phyloP scores from a whole-genome alignment of 1,140 invertebrate genomes.

The Olivierus martensii region DNA sequence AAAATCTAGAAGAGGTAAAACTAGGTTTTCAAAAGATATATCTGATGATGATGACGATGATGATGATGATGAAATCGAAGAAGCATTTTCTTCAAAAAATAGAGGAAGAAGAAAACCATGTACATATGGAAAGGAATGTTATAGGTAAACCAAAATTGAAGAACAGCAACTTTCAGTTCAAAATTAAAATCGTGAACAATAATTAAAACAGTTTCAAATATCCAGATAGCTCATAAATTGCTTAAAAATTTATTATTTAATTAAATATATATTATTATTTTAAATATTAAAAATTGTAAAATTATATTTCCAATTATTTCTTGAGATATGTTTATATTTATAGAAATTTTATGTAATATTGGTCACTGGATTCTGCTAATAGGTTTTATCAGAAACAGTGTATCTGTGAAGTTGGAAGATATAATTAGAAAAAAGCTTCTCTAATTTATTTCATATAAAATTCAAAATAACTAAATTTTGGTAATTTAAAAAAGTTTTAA shows the following conservation, averaged over 20 bases:
- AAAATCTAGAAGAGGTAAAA: constrained; percentile 5
- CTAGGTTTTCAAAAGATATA: constrained; percentile 8
- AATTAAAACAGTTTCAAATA: neutral
- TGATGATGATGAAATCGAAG: constrained; percentile 10
- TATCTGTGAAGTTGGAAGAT: too few species aligned
- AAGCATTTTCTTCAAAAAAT: constrained; percentile 2
- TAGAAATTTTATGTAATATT: too few species aligned
- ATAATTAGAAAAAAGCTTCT: too few species aligned
- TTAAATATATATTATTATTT: neutral
- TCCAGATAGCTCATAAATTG: neutral
- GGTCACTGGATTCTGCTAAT: too few species aligned
- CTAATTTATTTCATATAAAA: too few species aligned
- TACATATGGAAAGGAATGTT: constrained; percentile 12
- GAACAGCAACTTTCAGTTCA: neutral
- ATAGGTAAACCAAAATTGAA: constrained; percentile 5
- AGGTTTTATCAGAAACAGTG: too few species aligned
- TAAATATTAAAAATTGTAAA: neutral
- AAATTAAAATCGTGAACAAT: neutral
- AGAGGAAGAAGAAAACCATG: constrained; percentile 9
- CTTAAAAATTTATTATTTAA: neutral
- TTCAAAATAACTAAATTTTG: too few species aligned
- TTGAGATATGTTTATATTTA: too few species aligned
- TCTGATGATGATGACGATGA: constrained; percentile 17
- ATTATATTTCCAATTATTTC: neutral
- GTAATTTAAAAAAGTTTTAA: too few species aligned